Evolutionary conservation across 2,797 vertebrate genomes (phyloP), one percentile per base, ranked within the genome.

Genomic region (Alfaro cultratus): DNA sequence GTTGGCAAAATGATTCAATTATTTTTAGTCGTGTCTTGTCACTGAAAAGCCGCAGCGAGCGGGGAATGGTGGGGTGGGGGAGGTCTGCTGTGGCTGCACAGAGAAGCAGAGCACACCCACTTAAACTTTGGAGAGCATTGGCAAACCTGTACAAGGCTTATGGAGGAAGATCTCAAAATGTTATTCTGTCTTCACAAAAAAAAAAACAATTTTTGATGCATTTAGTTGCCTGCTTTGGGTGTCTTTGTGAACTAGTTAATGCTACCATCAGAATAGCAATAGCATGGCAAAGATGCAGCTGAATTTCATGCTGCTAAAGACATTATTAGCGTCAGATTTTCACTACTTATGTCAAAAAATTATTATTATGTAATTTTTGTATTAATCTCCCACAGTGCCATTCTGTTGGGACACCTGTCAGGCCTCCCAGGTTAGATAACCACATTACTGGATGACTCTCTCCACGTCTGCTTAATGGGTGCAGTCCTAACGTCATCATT

Each of bases 401-500:
- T 49, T 78, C 45, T 75, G n/a, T 74, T 39, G 31, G 39, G 64
- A 7, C 67, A 57, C 39, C 75, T 53, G 29, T 53, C 31, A 1
- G 53, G 26, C 31, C 16, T 21, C 0, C 26, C 53, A 67, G 51
- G 73, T 49, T 51, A 39, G 45, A 77, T 57, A 18, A 34, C 31
- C 29, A 36, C 29, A 51, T 46, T 36, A n/a, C 18, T 67, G 47
- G 60, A 41, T 13, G 74, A 46, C 34, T 81, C 18, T 15, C 57
- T 46, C 23, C 9, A 60, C 29, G 11, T 31, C 57, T 6, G 57
- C 74, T 74, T 57, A 45, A 15, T 26, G 75, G 62, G 53, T 26
- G 43, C 45, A 46, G 67, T 86, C 76, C 71, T 85, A 3, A 70
- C 75, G 67, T 75, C 51, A 1, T 53, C 70, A 36, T 76, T 81